Percentiles rank a stretch among this genome's conserved stretches.
phyloP scores from a whole-genome alignment of 2,888 invertebrate species.

The Anagyrus pseudococci region DNA sequence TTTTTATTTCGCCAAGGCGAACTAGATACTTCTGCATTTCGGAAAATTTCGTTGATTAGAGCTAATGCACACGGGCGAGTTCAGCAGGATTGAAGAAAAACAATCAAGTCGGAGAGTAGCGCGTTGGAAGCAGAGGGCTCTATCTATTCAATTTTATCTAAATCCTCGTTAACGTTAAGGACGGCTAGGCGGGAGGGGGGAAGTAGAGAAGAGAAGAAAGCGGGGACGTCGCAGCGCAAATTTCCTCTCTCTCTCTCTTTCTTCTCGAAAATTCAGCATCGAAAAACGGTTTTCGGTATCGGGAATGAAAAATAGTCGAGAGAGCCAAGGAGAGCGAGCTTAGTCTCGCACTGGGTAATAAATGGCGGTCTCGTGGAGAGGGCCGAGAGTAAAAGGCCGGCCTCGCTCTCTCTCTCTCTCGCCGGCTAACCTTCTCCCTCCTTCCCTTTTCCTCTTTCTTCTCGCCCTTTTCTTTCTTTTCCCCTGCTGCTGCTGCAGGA shows the following conservation, averaged over 20 bases:
- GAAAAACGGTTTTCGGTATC: conserved; percentile 28
- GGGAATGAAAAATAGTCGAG: conserved; percentile 34
- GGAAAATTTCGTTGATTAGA: too few species aligned
- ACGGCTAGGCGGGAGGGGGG: neutral
- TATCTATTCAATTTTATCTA: conserved; percentile 28
- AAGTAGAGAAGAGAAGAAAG: too few species aligned
- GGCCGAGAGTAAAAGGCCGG: conserved; percentile 15
- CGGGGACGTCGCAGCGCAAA: too few species aligned
- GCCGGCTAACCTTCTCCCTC: neutral
- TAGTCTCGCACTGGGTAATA: conserved; percentile 23
- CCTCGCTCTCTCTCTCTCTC: conserved; percentile 12
- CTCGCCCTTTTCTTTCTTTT: conserved; percentile 4
- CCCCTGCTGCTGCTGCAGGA: conserved; percentile 5
- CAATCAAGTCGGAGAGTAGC: too few species aligned
- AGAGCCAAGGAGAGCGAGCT: conserved; percentile 17
- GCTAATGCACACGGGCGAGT: too few species aligned
- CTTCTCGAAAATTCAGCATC: conserved; percentile 26
- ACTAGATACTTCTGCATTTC: too few species aligned
- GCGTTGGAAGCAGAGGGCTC: neutral
- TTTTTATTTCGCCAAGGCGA: too few species aligned
- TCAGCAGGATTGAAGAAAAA: too few species aligned
- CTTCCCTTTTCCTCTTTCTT: neutral
- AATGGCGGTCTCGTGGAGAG: conserved; percentile 28
- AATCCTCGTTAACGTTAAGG: conserved; percentile 21
- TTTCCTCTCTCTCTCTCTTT: conserved; percentile 1